Percentiles rank a stretch among this genome's conserved stretches.
Evolutionary conservation across 2,888 invertebrate genomes (phyloP).

Genomic region (Protophormia terraenovae): DNA sequence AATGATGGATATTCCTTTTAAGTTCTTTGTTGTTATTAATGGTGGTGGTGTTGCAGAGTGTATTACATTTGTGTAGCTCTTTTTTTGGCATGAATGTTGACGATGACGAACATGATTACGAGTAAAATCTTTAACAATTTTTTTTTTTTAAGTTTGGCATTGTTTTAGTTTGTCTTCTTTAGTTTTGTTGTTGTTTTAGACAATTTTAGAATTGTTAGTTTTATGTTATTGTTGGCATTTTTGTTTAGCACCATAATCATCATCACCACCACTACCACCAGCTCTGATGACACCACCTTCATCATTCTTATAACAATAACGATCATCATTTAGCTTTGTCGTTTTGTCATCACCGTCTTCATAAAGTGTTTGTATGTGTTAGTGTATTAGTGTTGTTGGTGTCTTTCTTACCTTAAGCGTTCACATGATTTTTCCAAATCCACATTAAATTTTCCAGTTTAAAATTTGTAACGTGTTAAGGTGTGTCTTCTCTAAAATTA

Average conservation of each 20-base stretch:
- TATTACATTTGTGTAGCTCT: neutral
- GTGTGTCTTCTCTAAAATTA: conserved; percentile 49
- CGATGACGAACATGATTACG: neutral
- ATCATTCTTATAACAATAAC: neutral
- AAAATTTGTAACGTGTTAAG: conserved; percentile 57
- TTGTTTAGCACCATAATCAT: conserved; percentile 25
- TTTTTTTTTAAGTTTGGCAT: conserved; percentile 14
- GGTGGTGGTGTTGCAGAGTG: neutral
- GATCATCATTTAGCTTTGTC: neutral
- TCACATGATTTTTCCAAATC: conserved; percentile 51
- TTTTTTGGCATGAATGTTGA: conserved; percentile 10
- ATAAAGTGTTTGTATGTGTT: neutral
- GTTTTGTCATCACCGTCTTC: conserved; percentile 14
- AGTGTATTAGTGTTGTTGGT: neutral
- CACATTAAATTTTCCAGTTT: conserved; percentile 25
- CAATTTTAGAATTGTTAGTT: conserved; percentile 38
- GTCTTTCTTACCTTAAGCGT: conserved; percentile 11
- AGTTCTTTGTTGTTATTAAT: neutral
- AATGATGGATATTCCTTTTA: conserved; percentile 5
- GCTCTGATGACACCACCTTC: neutral
- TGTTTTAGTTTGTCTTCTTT: conserved; percentile 23
- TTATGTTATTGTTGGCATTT: neutral
- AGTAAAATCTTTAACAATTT: conserved; percentile 5
- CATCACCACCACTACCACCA: neutral
- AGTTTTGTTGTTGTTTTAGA: conserved; percentile 31